Evolutionary conservation across 2,888 invertebrate genomes (phyloP), one percentile per base, ranked within the genome.

Genomic region (Rhynchonema sp.): DNA sequence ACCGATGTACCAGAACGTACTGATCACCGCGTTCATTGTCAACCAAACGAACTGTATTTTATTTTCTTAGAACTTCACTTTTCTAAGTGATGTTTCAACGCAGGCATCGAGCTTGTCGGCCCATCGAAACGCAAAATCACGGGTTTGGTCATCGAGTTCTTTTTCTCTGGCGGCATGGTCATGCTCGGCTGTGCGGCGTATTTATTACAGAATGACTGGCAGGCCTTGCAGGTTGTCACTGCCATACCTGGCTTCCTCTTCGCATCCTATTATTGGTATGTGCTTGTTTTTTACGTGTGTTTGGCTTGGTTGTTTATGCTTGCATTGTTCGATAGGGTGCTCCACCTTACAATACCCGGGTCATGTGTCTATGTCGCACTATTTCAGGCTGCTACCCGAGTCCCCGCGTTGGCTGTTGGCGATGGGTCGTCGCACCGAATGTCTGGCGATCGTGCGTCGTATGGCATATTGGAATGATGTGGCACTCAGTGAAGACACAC

Each of bases 331-430:
- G n/a, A n/a, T n/a, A n/a, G n/a, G n/a, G n/a, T n/a, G n/a, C n/a
- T n/a, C n/a, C n/a, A n/a, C n/a, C n/a, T n/a, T n/a, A n/a, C n/a
- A n/a, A n/a, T n/a, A n/a, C n/a, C n/a, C n/a, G n/a, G n/a, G n/a
- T n/a, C n/a, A n/a, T n/a, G n/a, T n/a, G n/a, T n/a, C n/a, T n/a
- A 46, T 22, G 22, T 46, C 17, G 17, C n/a, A 6, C n/a, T 25
- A 6, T 23, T 20, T 20, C 52, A 23, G 61, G 59, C 1, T 56
- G 2, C 56, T 56, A 9, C 56, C 56, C 0, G 86, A 86, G 75
- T 85, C 85, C 71, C 86, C 86, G 1, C 86, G 86, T 74, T 86
- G 85, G 74, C 79, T 86, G 68, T 79, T 86, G 73, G 85, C 85
- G 73, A 83, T 83, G 68, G 85, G 85, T 0, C 84, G 85, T 72